phyloP scores from a whole-genome alignment of 2,888 invertebrate species.

The Calameuta filiformis region DNA sequence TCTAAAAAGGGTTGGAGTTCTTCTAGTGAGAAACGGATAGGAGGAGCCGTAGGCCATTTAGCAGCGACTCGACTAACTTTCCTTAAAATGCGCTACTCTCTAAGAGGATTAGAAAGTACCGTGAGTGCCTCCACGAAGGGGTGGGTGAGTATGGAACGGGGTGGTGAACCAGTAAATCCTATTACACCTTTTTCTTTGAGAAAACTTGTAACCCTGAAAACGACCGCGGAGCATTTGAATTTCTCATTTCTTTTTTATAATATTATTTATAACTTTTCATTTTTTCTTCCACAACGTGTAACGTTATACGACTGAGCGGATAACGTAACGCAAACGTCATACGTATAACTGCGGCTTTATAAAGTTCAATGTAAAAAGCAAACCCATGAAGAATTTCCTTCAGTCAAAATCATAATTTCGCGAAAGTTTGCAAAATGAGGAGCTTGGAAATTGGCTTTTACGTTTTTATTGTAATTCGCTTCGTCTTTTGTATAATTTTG shows the following conservation, averaged over 20 bases:
- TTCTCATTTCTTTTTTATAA: neutral
- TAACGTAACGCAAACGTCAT: neutral
- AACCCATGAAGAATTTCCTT: neutral
- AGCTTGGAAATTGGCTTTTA: neutral
- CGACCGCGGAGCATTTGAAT: conserved; percentile 1
- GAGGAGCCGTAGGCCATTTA: conserved; percentile 14
- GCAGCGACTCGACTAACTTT: conserved; percentile 15
- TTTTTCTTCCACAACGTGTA: neutral
- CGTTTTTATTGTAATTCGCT: neutral
- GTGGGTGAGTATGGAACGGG: conserved; percentile 5
- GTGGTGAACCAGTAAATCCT: conserved; percentile 12
- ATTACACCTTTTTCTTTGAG: conserved; percentile 12
- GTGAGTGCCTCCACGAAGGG: conserved; percentile 9
- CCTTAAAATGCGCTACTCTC: conserved; percentile 6
- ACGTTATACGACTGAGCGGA: neutral
- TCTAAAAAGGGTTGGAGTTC: neutral
- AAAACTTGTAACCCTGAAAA: neutral
- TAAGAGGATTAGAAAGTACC: neutral
- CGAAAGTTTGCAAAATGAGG: neutral
- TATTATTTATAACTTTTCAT: neutral
- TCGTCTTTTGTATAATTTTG: neutral
- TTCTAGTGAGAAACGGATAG: conserved; percentile 4
- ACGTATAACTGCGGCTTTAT: neutral
- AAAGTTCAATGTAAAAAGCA: neutral
- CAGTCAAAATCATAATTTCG: neutral